Base-by-base conservation (phyloP, 1,140 invertebrate genomes). In the Heliconius hewitsoni region DNA sequence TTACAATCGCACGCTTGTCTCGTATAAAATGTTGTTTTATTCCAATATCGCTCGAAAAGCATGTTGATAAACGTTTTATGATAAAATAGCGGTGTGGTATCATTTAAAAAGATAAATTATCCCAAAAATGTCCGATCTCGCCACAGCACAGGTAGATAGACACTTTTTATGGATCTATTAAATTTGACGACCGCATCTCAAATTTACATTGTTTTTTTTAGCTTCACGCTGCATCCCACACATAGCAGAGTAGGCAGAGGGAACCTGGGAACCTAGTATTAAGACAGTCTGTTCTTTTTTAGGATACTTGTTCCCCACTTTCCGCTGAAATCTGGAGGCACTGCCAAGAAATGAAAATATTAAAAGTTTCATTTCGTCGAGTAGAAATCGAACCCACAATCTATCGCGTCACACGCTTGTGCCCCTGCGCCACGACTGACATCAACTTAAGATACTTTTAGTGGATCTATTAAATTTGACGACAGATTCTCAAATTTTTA, bases 21-120 rank as follows among this genome's bases (percentile, higher is more conserved):
- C 6, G 34, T 37, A 37, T 37, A 37, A 37, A 37, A 37, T 37
- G 1, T 37, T 37, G 34, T 37, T 37, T 46, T 16, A 66, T 27
- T 66, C 27, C 16, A 66, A 27, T 66, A 66, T 66, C 23, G 11
- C 34, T 71, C 78, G 13, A 77, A 52, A 52, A 81, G 86, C 85
- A 80, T 79, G 85, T 87, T 91, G 16, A 19, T 52, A 92, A 91
- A 89, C 86, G 89, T 90, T 90, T 92, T 91, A 92, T 87, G 89
- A 90, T 86, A 85, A 91, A 90, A 92, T 90, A 90, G 89, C 84
- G 83, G 86, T 78, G 75, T 52, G 79, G 82, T 85, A 85, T 85
- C 82, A 78, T 74, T 77, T 74, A 71, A 79, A 88, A 85, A 87
- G 85, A 82, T 82, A 78, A 89, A 87, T 87, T 85, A 82, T 81